Percentiles rank a stretch among this genome's conserved stretches.
Conservation (phyloP, 2,888 invertebrate genomes). For the Pedicia rivosa region DNA sequence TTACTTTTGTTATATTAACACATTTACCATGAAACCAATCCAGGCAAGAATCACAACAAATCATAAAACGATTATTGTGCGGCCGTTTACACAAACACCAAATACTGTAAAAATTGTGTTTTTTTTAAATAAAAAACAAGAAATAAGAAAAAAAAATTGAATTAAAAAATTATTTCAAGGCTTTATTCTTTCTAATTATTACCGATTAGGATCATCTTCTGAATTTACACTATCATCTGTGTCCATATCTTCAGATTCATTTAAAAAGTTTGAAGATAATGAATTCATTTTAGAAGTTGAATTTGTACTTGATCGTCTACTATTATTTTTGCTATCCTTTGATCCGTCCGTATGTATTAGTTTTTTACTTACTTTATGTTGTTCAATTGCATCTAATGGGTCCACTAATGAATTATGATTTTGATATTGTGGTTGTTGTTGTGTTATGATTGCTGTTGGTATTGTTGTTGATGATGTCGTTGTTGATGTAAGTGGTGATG, state of each 20-base stretch:
- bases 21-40: constrained; percentile 99
- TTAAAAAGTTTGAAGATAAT: not conserved
- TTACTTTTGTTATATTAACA: constrained; percentile 79
- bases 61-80: constrained; percentile 93
- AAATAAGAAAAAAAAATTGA: not conserved
- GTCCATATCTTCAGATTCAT: constrained; percentile 27
- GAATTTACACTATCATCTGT: constrained; percentile 55
- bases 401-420: constrained; percentile 17
- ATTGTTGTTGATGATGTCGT: not conserved
- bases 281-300: not conserved
- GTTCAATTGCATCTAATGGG: constrained; percentile 13
- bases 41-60: constrained; percentile 88
- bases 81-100: constrained; percentile 95
- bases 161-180: constrained; percentile 4
- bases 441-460: constrained; percentile 5
- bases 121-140: constrained; percentile 1
- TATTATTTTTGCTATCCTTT: constrained; percentile 2
- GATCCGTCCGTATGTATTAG: not conserved
- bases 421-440: not conserved
- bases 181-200: too few species aligned
- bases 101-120: constrained; percentile 34
- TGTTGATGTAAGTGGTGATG: constrained; percentile 6
- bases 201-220: constrained; percentile 84
- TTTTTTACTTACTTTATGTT: constrained; percentile 14
- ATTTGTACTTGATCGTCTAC: constrained; percentile 1